These are phyloP conservation scores for Onychostoma macrolepis DNA, from an alignment of 2,113 vertebrate genomes.

Conservation along the genomic window DNA sequence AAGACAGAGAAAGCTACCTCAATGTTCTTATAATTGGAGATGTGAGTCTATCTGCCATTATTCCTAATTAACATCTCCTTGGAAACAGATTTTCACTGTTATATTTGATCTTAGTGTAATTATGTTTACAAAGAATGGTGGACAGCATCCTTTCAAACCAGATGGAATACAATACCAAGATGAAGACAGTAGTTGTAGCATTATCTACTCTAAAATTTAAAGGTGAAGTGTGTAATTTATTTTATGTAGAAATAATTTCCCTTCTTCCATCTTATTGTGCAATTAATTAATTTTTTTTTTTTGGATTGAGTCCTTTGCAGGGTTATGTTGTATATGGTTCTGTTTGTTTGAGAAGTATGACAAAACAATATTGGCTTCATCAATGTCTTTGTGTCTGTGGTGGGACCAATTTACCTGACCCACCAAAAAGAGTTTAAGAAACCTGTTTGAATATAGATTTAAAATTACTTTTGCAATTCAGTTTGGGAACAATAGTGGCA, in stretches of 20 bases:
- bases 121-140: constrained; percentile 26
- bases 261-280: background rate
- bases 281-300: too few species aligned
- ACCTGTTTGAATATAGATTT: background rate
- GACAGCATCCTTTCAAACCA: constrained; percentile 9
- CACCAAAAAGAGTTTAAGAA: background rate
- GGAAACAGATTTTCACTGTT: constrained; percentile 36
- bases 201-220: background rate
- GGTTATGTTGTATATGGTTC: background rate
- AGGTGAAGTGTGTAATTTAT: background rate
- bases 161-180: background rate
- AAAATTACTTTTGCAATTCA: background rate
- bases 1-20: constrained; percentile 43
- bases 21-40: constrained; percentile 50
- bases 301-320: too few species aligned
- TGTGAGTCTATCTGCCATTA: constrained; percentile 34
- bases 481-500: background rate
- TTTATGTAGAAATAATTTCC: background rate
- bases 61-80: constrained; percentile 49
- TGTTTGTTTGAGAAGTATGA: background rate
- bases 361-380: background rate
- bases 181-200: background rate
- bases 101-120: constrained; percentile 56
- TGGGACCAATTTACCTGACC: background rate
- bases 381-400: background rate